Conservation (phyloP, 2,113 vertebrate genomes). For the Trogon surrucura region DNA sequence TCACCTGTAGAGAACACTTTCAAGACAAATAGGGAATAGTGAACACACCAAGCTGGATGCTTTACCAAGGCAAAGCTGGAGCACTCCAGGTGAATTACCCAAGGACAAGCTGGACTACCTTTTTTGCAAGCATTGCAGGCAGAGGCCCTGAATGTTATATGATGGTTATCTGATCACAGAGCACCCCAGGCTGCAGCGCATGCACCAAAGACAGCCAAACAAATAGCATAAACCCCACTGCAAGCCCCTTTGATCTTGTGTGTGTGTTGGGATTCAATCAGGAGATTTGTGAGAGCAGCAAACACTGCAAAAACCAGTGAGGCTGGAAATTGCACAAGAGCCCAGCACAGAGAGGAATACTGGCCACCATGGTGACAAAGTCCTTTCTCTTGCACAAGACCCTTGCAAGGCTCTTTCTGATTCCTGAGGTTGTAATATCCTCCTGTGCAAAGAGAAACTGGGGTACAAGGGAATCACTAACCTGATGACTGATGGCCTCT, state of each 20-base stretch:
- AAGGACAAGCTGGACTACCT: neutral
- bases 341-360: neutral
- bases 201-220: neutral
- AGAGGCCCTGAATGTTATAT: neutral
- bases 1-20: neutral
- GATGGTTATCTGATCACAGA: neutral
- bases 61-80: neutral
- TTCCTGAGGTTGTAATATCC: neutral
- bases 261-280: neutral
- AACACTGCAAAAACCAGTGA: neutral
- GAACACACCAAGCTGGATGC: accelerated
- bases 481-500: neutral
- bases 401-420: neutral
- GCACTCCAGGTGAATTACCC: neutral
- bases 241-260: constrained; percentile 16
- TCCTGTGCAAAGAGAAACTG: neutral
- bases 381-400: neutral
- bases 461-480: neutral
- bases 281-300: constrained; percentile 2
- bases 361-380: neutral
- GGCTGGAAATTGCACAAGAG: constrained; percentile 3
- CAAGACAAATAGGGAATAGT: neutral
- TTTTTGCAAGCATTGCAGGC: neutral
- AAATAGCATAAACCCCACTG: neutral
- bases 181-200: neutral